Evolutionary conservation across 2,113 vertebrate genomes (phyloP).

Genomic region (Mustela lutreola): DNA sequence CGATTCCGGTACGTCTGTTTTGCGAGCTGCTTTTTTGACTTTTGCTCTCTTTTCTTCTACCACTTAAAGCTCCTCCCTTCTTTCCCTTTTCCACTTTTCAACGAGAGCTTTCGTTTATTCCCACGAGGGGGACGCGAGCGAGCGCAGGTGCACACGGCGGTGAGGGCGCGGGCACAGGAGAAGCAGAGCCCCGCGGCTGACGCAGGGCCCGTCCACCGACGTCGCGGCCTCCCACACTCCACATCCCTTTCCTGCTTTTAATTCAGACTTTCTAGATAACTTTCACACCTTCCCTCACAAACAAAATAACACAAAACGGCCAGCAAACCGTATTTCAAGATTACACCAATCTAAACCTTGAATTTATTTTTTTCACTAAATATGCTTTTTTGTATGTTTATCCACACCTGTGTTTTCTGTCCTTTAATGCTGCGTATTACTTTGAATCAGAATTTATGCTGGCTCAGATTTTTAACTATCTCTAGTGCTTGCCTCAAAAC

Average conservation of each 20-base stretch:
- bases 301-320: not conserved
- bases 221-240: not conserved
- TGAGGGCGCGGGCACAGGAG: not conserved
- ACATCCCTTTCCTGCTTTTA: not conserved
- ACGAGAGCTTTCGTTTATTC: not conserved
- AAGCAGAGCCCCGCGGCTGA: not conserved
- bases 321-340: not conserved
- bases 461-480: constrained; percentile 27
- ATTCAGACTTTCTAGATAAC: not conserved
- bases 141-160: accelerated
- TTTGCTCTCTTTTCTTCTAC: not conserved
- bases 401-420: not conserved
- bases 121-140: not conserved
- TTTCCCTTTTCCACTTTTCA: not conserved
- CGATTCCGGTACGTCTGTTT: not conserved
- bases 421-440: not conserved
- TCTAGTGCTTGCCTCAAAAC: not conserved
- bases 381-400: not conserved
- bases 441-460: not conserved
- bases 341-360: not conserved
- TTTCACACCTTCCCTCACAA: not conserved
- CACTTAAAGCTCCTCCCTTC: not conserved
- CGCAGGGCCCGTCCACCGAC: not conserved
- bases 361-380: constrained; percentile 18
- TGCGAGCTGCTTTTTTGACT: not conserved